phyloP scores from a whole-genome alignment of 2,888 invertebrate genomes.

The Eupelmus urozonus region DNA sequence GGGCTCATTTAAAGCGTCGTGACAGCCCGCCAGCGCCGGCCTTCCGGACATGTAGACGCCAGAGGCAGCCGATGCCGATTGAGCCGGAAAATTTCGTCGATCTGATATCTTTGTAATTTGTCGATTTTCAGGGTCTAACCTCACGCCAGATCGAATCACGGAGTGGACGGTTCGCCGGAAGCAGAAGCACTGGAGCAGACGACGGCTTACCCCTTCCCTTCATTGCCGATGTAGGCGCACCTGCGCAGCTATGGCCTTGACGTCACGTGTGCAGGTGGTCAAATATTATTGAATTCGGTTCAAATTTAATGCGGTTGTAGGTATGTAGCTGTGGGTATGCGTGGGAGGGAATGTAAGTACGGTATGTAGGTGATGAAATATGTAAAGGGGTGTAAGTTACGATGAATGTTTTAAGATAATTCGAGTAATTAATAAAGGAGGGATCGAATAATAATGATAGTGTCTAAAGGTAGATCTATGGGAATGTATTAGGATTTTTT shows the following conservation, averaged over 20 bases:
- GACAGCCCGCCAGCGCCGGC: neutral
- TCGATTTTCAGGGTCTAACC: neutral
- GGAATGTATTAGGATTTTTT: too few species aligned
- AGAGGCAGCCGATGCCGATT: neutral
- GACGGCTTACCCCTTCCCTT: constrained; percentile 15
- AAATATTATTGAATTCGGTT: neutral
- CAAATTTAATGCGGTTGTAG: too few species aligned
- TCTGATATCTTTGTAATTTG: neutral
- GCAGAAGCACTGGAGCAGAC: constrained; percentile 42
- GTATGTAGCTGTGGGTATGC: too few species aligned
- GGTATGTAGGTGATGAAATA: too few species aligned
- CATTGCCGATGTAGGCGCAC: neutral
- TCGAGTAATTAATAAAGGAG: too few species aligned
- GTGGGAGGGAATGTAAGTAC: too few species aligned
- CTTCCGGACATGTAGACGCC: constrained; percentile 23
- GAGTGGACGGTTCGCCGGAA: too few species aligned
- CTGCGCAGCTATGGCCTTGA: neutral
- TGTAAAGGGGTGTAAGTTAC: too few species aligned
- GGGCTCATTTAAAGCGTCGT: neutral
- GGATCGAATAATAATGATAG: too few species aligned
- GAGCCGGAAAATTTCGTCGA: too few species aligned
- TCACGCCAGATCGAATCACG: neutral
- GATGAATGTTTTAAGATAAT: too few species aligned
- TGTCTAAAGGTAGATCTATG: too few species aligned
- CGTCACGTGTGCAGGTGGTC: neutral